Conservation (phyloP, 2,113 vertebrate genomes). For the Dunckerocampus dactyliophorus region DNA sequence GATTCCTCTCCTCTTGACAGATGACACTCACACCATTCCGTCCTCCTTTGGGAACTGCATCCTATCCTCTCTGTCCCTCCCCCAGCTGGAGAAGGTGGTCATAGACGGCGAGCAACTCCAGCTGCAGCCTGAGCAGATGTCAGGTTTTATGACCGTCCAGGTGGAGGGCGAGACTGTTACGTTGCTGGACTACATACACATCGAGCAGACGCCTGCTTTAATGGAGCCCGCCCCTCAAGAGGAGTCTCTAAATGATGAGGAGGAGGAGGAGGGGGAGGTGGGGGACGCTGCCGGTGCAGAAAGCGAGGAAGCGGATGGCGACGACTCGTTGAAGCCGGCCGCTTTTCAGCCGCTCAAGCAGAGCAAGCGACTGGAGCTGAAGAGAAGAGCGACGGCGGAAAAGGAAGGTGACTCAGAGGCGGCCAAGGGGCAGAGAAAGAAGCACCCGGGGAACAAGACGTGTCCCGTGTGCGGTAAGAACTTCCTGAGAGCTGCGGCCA, state of each 20-base stretch:
- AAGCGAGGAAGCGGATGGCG: slow-evolving; percentile 7
- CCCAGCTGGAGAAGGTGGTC: slow-evolving; percentile 63
- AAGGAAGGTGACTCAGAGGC: slow-evolving; percentile 2
- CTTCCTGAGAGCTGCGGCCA: slow-evolving; percentile 64
- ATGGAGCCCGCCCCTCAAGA: slow-evolving; percentile 10
- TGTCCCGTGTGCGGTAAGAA: slow-evolving; percentile 63
- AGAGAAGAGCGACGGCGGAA: slow-evolving; percentile 18
- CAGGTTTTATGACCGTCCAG: slow-evolving; percentile 57
- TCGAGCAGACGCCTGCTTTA: slow-evolving; percentile 40
- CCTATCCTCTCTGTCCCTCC: slow-evolving; percentile 66
- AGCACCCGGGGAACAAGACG: slow-evolving; percentile 53
- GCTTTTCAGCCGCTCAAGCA: slow-evolving; percentile 65
- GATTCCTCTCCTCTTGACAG: slow-evolving; percentile 19
- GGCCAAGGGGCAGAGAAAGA: slow-evolving; percentile 49
- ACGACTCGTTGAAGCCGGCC: slow-evolving; percentile 43
- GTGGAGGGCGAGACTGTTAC: slow-evolving; percentile 65
- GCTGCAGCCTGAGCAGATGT: slow-evolving; percentile 45
- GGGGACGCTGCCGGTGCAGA: too few species aligned
- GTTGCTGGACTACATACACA: slow-evolving; percentile 62
- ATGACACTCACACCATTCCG: slow-evolving; percentile 55
- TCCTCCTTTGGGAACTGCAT: slow-evolving; percentile 69
- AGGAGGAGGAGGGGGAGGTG: background rate
- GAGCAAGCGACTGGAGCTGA: slow-evolving; percentile 59
- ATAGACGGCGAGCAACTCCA: slow-evolving; percentile 49
- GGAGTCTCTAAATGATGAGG: background rate